phyloP scores from a whole-genome alignment of 2,113 vertebrate genomes.

The Cepphus grylle region DNA sequence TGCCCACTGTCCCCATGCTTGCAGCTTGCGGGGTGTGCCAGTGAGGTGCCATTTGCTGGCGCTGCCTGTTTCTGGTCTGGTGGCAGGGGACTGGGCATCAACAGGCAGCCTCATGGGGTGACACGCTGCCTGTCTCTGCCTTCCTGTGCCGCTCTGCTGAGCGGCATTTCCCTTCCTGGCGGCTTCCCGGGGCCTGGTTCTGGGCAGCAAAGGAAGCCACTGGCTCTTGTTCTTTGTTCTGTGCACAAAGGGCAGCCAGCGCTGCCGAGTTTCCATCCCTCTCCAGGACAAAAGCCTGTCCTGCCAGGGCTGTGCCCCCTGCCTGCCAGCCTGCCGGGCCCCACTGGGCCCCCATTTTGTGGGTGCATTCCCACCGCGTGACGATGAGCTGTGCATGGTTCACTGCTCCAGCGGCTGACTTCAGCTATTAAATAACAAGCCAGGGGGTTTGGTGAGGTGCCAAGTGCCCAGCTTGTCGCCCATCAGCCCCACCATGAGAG shows the following conservation, averaged over 20 bases:
- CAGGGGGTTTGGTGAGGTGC: background rate
- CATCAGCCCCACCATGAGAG: background rate
- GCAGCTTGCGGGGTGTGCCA: background rate
- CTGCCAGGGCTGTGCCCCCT: accelerated
- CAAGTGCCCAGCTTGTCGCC: background rate
- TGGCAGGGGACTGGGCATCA: background rate
- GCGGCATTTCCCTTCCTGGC: background rate
- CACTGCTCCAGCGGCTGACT: background rate
- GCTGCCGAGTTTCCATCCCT: background rate
- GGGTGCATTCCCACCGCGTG: accelerated
- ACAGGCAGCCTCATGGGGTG: accelerated
- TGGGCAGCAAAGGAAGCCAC: background rate
- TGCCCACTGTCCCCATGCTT: accelerated
- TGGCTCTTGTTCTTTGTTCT: conserved; percentile 44
- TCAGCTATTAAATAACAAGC: background rate
- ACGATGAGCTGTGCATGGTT: conserved; percentile 27
- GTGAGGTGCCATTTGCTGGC: background rate
- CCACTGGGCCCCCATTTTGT: background rate
- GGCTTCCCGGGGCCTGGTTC: background rate
- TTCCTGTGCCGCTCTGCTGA: accelerated
- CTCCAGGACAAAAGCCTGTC: background rate
- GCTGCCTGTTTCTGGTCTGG: background rate
- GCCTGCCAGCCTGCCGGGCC: background rate
- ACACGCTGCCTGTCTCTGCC: background rate
- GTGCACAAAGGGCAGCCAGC: background rate